Percentiles rank a stretch among this genome's conserved stretches.
Conservation (phyloP, 2,113 vertebrate genomes). For the Percopsis transmontana region DNA sequence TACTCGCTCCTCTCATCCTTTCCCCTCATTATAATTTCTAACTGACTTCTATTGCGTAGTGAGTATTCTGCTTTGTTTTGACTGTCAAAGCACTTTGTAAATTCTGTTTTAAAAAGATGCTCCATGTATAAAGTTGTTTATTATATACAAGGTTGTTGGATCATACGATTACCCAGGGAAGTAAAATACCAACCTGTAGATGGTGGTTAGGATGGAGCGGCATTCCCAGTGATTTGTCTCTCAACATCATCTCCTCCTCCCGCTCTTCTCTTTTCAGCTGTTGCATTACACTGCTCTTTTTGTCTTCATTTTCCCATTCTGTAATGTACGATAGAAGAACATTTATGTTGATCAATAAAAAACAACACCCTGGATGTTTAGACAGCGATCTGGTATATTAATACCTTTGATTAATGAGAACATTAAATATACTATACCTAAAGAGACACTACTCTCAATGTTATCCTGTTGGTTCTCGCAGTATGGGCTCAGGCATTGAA, state of each 20-base stretch:
- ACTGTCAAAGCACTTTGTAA: no score
- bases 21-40: no score
- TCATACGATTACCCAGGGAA: no score
- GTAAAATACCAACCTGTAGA: background rate
- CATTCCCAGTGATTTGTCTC: conserved; percentile 14
- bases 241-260: conserved; percentile 71
- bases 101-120: no score
- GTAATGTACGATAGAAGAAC: background rate
- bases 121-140: no score
- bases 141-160: no score
- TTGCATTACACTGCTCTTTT: background rate
- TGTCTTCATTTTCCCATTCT: conserved; percentile 3
- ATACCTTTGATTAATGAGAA: background rate
- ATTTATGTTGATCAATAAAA: background rate
- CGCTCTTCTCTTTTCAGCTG: fast-evolving
- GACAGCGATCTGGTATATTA: background rate
- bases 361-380: background rate
- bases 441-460: background rate
- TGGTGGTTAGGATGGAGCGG: background rate
- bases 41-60: no score
- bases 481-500: conserved; percentile 80
- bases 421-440: conserved; percentile 15
- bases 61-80: no score
- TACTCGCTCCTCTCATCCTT: no score
- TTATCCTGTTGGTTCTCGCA: conserved; percentile 69